Evolutionary conservation across 2,888 invertebrate species (phyloP).

Genomic region (Anorthoa munda): DNA sequence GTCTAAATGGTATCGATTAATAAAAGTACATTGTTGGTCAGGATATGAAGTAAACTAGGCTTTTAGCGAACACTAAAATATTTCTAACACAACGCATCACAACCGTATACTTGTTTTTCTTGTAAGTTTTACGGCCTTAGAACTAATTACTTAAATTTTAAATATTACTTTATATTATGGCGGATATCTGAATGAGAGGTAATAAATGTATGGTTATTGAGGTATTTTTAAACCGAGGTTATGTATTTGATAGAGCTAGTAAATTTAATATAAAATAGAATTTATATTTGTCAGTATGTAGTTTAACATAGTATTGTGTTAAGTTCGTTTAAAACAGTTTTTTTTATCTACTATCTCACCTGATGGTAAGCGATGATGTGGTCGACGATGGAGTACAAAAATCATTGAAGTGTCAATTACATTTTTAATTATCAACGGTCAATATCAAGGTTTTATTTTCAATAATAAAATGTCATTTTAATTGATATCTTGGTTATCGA

Average conservation of each 20-base stretch:
- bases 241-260: background rate
- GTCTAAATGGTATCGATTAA: background rate
- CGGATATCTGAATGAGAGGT: background rate
- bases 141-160: background rate
- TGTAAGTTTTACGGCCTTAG: background rate
- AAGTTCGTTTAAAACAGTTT: too few species aligned
- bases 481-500: background rate
- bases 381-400: too few species aligned
- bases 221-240: background rate
- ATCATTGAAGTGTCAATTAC: too few species aligned
- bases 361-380: too few species aligned
- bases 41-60: background rate
- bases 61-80: background rate
- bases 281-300: too few species aligned
- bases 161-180: background rate
- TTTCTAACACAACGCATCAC: background rate
- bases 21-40: slow-evolving; percentile 1
- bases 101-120: background rate
- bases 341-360: too few species aligned
- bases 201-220: background rate
- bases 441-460: too few species aligned
- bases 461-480: too few species aligned
- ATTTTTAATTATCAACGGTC: too few species aligned
- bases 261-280: too few species aligned
- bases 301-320: too few species aligned